Evolutionary conservation across 2,888 invertebrate genomes (phyloP).

Genomic region (Laothoe populi): DNA sequence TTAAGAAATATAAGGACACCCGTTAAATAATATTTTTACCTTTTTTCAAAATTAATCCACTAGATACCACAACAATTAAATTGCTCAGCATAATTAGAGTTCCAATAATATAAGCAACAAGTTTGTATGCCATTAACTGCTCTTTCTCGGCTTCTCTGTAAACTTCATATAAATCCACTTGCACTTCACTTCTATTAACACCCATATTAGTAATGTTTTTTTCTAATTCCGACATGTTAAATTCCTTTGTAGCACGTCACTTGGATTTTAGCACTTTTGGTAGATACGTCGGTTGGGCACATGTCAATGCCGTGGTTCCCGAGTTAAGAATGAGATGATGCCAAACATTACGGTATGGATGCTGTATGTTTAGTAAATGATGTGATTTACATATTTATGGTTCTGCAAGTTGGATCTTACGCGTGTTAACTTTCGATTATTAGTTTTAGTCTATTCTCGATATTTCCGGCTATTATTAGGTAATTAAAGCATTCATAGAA

Average conservation of each 20-base stretch:
- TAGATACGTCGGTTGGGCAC: constrained; percentile 37
- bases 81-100: constrained; percentile 84
- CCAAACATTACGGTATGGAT: constrained; percentile 58
- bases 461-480: no score
- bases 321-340: constrained; percentile 59
- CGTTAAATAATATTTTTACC: constrained; percentile 60
- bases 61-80: constrained; percentile 87
- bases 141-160: constrained; percentile 64
- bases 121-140: constrained; percentile 77
- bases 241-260: constrained; percentile 38
- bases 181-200: constrained; percentile 62
- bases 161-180: constrained; percentile 59
- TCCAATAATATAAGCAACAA: constrained; percentile 83
- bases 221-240: constrained; percentile 41
- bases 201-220: constrained; percentile 48
- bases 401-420: constrained; percentile 39
- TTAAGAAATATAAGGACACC: background rate
- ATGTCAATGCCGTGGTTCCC: constrained; percentile 60
- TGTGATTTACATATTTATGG: constrained; percentile 66
- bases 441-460: background rate
- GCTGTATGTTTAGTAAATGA: constrained; percentile 60
- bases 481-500: no score
- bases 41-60: constrained; percentile 86
- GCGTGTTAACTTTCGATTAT: background rate
- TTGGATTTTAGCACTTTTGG: background rate